phyloP scores from a whole-genome alignment of 2,888 invertebrate species.

The Drosophila leonis region DNA sequence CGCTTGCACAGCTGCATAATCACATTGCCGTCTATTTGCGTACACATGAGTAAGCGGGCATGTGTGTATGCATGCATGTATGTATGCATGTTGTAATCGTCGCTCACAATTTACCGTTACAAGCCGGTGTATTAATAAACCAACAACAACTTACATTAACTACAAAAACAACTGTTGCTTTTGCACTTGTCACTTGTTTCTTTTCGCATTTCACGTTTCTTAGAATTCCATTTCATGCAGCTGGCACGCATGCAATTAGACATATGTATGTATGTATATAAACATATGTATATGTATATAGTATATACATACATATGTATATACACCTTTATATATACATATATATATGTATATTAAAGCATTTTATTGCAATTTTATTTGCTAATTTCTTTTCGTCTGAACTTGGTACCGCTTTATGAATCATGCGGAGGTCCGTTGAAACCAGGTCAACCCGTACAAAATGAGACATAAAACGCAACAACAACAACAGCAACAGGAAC shows the following conservation, averaged over 20 bases:
- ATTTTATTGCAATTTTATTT: constrained; percentile 65
- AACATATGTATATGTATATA: neutral
- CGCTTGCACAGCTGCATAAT: constrained; percentile 45
- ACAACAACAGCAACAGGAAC: constrained; percentile 30
- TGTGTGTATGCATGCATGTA: constrained; percentile 50
- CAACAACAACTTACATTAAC: constrained; percentile 33
- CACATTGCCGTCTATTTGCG: constrained; percentile 32
- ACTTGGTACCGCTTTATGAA: constrained; percentile 77
- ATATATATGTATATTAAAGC: constrained; percentile 17
- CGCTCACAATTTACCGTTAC: constrained; percentile 70
- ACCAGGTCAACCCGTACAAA: constrained; percentile 62
- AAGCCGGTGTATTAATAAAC: constrained; percentile 68
- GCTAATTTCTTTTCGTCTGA: constrained; percentile 60
- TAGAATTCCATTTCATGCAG: constrained; percentile 52
- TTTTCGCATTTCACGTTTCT: constrained; percentile 47
- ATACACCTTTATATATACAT: constrained; percentile 12
- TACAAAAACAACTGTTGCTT: constrained; percentile 48
- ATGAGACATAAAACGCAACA: constrained; percentile 49
- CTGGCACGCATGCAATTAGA: constrained; percentile 57
- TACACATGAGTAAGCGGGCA: constrained; percentile 15
- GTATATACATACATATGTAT: neutral
- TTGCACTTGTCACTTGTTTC: constrained; percentile 39
- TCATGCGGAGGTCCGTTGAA: constrained; percentile 61
- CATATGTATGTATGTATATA: neutral
- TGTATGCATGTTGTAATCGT: constrained; percentile 64